These are phyloP conservation scores for Boulengeromyrus knoepffleri DNA, from an alignment of 2,113 vertebrate species.

Conservation along the genomic window DNA sequence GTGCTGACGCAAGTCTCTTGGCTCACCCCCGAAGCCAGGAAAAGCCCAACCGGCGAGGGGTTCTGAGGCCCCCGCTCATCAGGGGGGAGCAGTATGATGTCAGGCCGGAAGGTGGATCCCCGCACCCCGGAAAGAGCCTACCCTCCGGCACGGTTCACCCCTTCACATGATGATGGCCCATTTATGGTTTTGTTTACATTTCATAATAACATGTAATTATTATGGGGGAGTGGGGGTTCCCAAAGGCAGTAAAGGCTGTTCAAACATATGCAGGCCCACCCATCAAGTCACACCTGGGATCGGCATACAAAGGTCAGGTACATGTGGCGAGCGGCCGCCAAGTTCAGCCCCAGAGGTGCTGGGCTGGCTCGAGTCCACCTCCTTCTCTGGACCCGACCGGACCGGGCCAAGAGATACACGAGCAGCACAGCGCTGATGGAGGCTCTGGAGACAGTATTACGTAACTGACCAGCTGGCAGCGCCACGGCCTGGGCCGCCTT, in stretches of 20 bases:
- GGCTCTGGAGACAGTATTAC: slow-evolving; percentile 20
- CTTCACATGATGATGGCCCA: background rate
- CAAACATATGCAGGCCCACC: background rate
- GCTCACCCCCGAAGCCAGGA: background rate
- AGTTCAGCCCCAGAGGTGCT: background rate
- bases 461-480: slow-evolving; percentile 36
- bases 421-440: background rate
- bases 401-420: background rate
- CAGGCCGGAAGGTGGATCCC: background rate
- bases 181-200: background rate
- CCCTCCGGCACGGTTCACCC: background rate
- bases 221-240: background rate
- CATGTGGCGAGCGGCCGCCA: background rate
- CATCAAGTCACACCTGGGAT: background rate
- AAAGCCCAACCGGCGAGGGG: background rate
- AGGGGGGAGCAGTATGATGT: background rate
- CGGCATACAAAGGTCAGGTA: background rate
- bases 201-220: background rate
- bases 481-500: slow-evolving; percentile 14
- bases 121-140: background rate
- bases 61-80: background rate
- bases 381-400: background rate
- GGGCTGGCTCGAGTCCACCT: background rate
- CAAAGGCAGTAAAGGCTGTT: background rate
- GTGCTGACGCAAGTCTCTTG: background rate